These are phyloP conservation scores for Platerodrilus igneus DNA, from an alignment of 2,888 invertebrate genomes.

Conservation along the genomic window DNA sequence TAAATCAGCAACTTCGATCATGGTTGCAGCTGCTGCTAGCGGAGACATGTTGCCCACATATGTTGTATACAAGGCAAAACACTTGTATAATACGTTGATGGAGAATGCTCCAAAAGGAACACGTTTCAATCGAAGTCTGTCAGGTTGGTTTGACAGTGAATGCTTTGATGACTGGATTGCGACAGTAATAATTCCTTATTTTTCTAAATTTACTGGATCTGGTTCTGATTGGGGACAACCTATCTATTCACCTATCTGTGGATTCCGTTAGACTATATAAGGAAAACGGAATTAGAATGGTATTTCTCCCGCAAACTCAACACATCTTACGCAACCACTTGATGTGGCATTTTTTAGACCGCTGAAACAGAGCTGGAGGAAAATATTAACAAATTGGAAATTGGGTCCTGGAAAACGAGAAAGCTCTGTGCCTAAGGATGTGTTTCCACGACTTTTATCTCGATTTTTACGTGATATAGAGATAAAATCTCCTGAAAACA, in stretches of 20 bases:
- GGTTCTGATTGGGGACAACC: slow-evolving; percentile 12
- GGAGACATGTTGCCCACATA: slow-evolving; percentile 11
- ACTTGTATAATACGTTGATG: slow-evolving; percentile 1
- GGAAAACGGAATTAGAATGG: slow-evolving; percentile 1
- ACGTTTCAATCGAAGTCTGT: slow-evolving; percentile 1
- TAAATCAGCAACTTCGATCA: slow-evolving; percentile 4
- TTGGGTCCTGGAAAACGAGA: too few species aligned
- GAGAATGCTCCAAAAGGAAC: neutral
- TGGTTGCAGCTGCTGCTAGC: slow-evolving; percentile 4
- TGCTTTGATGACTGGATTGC: slow-evolving; percentile 8
- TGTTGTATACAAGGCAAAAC: slow-evolving; percentile 11
- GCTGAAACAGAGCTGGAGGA: slow-evolving; percentile 1
- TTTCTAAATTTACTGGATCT: neutral
- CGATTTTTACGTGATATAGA: too few species aligned
- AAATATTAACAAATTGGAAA: slow-evolving; percentile 2
- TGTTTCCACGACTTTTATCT: too few species aligned
- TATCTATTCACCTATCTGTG: slow-evolving; percentile 7
- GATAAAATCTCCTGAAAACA: too few species aligned
- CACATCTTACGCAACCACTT: neutral
- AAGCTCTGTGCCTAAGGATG: too few species aligned
- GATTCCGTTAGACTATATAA: slow-evolving; percentile 1
- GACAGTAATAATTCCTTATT: neutral
- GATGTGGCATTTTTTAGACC: slow-evolving; percentile 1
- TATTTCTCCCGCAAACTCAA: slow-evolving; percentile 4
- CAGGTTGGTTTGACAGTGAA: slow-evolving; percentile 3